Evolutionary conservation across 2,888 invertebrate genomes (phyloP).

Genomic region (Luperina testacea): DNA sequence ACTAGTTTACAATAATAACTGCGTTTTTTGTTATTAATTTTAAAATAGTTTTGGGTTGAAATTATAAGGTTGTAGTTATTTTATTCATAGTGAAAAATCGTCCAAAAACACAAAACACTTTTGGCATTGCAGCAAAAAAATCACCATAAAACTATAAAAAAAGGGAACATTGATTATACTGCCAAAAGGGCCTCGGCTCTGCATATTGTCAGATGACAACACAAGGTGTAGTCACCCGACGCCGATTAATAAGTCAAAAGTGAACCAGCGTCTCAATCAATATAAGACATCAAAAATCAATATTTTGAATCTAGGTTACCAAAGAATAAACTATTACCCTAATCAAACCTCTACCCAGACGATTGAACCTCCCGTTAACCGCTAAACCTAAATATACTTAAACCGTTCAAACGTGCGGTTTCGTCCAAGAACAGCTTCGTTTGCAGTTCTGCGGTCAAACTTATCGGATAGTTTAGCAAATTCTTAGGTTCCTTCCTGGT

Average conservation of each 20-base stretch:
- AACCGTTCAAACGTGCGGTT: slow-evolving; percentile 12
- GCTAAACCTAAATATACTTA: slow-evolving; percentile 8
- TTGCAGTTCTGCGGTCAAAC: slow-evolving; percentile 38
- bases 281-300: too few relatives aligned
- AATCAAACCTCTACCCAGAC: background rate
- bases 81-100: background rate
- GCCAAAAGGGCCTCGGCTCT: too few relatives aligned
- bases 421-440: slow-evolving; percentile 18
- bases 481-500: slow-evolving; percentile 1
- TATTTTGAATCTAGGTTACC: background rate
- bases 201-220: too few relatives aligned
- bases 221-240: too few relatives aligned
- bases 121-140: background rate
- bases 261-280: background rate
- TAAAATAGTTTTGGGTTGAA: background rate
- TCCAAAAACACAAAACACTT: background rate
- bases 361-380: slow-evolving; percentile 23
- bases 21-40: background rate
- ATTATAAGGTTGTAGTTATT: background rate
- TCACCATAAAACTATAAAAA: too few relatives aligned
- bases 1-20: background rate
- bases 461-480: slow-evolving; percentile 7
- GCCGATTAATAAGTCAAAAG: background rate
- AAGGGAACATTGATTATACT: too few relatives aligned
- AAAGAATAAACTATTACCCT: background rate